Conservation (phyloP, 2,113 vertebrate genomes). For the Neolamprologus fasciatus region DNA sequence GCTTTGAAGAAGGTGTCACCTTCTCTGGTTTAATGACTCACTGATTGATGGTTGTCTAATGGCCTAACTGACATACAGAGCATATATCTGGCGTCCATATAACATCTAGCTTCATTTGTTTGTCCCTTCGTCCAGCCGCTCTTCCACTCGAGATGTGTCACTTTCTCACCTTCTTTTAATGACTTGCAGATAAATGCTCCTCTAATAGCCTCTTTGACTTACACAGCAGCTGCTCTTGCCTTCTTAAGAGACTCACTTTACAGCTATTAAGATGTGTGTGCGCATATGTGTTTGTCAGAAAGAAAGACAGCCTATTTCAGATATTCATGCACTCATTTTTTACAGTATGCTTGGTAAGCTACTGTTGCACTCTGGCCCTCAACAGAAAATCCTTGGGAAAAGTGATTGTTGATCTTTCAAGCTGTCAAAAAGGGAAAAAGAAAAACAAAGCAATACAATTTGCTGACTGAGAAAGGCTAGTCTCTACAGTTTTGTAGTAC, state of each 20-base stretch:
- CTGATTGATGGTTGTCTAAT: constrained; percentile 40
- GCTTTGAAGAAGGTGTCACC: constrained; percentile 29
- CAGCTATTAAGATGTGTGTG: not conserved
- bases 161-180: constrained; percentile 49
- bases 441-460: not conserved
- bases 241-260: constrained; percentile 31
- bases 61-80: constrained; percentile 28
- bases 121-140: constrained; percentile 15
- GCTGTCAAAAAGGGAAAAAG: not conserved
- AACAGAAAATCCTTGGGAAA: not conserved
- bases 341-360: not conserved
- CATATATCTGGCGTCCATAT: constrained; percentile 21
- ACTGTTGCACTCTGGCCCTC: not conserved
- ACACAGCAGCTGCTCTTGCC: constrained; percentile 39
- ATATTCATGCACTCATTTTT: not conserved
- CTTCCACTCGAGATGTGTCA: constrained; percentile 30
- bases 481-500: constrained; percentile 9
- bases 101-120: constrained; percentile 6
- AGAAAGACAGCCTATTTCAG: not conserved
- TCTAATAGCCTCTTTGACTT: constrained; percentile 52
- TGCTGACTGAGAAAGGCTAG: not conserved
- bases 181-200: constrained; percentile 45
- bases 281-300: not conserved
- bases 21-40: constrained; percentile 24
- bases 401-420: not conserved